A percentile compares a stretch with the other conserved stretches of the same genome.
phyloP scores from a whole-genome alignment of 2,888 invertebrate species.

The Ariolimax columbianus region DNA sequence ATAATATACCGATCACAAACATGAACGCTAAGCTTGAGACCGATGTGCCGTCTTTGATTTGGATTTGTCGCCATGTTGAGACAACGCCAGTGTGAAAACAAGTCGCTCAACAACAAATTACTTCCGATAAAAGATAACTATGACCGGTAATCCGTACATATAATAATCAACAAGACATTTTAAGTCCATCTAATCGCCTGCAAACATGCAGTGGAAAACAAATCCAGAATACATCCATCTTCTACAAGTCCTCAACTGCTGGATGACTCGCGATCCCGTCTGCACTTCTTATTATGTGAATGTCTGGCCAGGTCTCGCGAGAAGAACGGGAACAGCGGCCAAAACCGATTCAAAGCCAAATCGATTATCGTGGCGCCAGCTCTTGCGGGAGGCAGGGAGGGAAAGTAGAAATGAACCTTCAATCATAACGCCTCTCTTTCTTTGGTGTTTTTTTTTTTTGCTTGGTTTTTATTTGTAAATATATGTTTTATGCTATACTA shows the following conservation, averaged over 20 bases:
- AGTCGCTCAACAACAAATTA: conserved; percentile 5
- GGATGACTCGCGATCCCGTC: background rate
- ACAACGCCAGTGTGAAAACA: conserved; percentile 2
- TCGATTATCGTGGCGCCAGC: background rate
- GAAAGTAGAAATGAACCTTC: too few species aligned
- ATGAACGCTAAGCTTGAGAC: conserved; percentile 9
- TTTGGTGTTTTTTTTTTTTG: background rate
- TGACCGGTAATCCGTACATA: background rate
- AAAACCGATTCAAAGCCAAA: conserved; percentile 1
- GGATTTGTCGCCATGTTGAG: conserved; percentile 62
- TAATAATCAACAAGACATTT: conserved; percentile 14
- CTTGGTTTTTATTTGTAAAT: too few species aligned
- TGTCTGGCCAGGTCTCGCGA: conserved; percentile 30
- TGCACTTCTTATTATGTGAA: conserved; percentile 41
- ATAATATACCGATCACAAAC: conserved; percentile 23
- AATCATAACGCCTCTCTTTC: background rate
- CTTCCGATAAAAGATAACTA: background rate
- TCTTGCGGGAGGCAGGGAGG: too few species aligned
- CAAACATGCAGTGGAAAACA: conserved; percentile 57
- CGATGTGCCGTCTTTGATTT: conserved; percentile 19
- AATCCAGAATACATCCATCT: conserved; percentile 53
- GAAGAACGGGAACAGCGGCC: background rate
- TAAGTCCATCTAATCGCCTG: conserved; percentile 57
- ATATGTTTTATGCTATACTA: too few species aligned
- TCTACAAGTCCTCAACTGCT: background rate